Evolutionary conservation across 2,797 vertebrate species (phyloP).

Genomic region (Pseudomugil gertrudae): DNA sequence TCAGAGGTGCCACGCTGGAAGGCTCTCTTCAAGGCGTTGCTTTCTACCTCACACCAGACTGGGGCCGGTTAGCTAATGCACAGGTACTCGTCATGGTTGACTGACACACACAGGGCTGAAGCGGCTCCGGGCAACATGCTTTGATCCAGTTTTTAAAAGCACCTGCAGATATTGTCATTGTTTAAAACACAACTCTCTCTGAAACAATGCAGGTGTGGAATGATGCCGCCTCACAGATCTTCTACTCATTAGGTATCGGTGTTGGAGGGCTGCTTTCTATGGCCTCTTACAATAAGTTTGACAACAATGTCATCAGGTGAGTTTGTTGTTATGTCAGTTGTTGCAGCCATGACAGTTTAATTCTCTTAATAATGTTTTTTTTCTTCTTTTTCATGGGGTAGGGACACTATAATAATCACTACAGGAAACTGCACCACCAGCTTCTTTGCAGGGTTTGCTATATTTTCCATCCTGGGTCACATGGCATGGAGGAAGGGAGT

Average conservation of each 20-base stretch:
- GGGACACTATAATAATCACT: conserved; percentile 87
- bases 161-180: not conserved
- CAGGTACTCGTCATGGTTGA: conserved; percentile 73
- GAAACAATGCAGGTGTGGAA: conserved; percentile 84
- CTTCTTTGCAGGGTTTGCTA: conserved; percentile 87
- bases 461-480: conserved; percentile 88
- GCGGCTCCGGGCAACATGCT: not conserved
- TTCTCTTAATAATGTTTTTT: not conserved
- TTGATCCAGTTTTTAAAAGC: conserved; percentile 4
- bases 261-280: conserved; percentile 87
- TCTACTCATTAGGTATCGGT: conserved; percentile 88
- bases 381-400: conserved; percentile 47
- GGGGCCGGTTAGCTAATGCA: conserved; percentile 79
- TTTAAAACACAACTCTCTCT: conserved; percentile 6
- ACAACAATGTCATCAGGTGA: conserved; percentile 89
- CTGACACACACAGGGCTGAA: not conserved
- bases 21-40: conserved; percentile 84
- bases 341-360: not conserved
- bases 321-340: not conserved
- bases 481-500: conserved; percentile 88
- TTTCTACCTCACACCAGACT: conserved; percentile 87
- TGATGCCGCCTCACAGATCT: conserved; percentile 88
- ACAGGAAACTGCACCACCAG: conserved; percentile 86
- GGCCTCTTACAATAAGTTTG: conserved; percentile 89
- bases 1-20: conserved; percentile 86